Evolutionary conservation across 1,140 invertebrate species (phyloP), one percentile per base, ranked within the genome.

Genomic region (Caenorhabditis brenneri): DNA sequence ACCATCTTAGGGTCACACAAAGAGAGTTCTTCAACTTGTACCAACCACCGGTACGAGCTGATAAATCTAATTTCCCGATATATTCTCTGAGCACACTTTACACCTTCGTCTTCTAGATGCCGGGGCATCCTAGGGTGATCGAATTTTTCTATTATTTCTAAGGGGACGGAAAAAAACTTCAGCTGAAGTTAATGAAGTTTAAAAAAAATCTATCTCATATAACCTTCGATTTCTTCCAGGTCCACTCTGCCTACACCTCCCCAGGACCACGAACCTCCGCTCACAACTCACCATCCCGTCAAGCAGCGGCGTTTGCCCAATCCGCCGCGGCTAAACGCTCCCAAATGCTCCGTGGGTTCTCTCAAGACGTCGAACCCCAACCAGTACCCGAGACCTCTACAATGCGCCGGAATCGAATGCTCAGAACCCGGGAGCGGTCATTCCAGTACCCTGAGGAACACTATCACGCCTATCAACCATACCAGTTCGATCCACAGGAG

Each of bases 341-440:
- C 36, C 84, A 42, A 46, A 88, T 84, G 88, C 88, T 74, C 82
- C 88, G 85, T 0, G 88, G 86, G 55, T 86, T 84, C 39, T 84
- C 78, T 4, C 74, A 87, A 79, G 80, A 84, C 22, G 80, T 82
- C 74, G 86, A 87, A 15, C 58, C 60, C 0, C 81, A 82, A 22
- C 55, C 58, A 46, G 31, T 65, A 16, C 81, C 39, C 24, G 65
- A 74, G n/a, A 22, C 29, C 19, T 74, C 65, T 0, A 74, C 65
- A 0, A 33, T 74, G 29, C 55, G 81, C 7, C 81, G 81, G 36
- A 60, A 60, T 19, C 39, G 81, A 29, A 58, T 82, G 55, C 42
- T 58, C 19, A 3, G 60, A 36, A 82, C 55, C 2, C 55, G 48
- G 2, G 36, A 82, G 60, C 15, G 36, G 39, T 46, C 36, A 31